Percentiles rank a stretch among this genome's conserved stretches.
These are phyloP conservation scores for Esox niger DNA, from an alignment of 2,113 vertebrate species.

Conservation along the genomic window DNA sequence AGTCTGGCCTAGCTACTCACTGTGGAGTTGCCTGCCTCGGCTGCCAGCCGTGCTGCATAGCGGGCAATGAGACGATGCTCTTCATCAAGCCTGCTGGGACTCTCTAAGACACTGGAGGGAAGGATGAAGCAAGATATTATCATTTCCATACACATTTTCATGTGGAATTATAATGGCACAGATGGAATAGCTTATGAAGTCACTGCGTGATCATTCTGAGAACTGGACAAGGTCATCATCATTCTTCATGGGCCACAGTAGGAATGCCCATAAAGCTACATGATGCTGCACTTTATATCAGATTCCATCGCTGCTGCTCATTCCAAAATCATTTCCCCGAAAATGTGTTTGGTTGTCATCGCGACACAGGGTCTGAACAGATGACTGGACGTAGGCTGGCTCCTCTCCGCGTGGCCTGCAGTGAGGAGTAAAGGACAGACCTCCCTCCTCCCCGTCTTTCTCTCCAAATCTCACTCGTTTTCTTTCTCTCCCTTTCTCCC, in stretches of 20 bases:
- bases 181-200: too few relatives aligned
- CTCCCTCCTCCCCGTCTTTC: conserved; percentile 20
- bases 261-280: conserved; percentile 14
- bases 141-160: too few relatives aligned
- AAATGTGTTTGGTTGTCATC: conserved; percentile 44
- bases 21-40: conserved; percentile 84
- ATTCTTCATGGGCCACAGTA: neutral
- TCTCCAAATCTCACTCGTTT: conserved; percentile 4
- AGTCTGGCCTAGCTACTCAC: conserved; percentile 71
- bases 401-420: conserved; percentile 28
- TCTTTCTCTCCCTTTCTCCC: neutral
- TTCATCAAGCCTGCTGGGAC: conserved; percentile 89
- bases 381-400: conserved; percentile 56
- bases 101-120: conserved; percentile 83
- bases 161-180: too few relatives aligned
- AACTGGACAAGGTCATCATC: neutral
- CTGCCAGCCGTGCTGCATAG: conserved; percentile 90
- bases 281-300: conserved; percentile 42
- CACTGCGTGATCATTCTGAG: neutral
- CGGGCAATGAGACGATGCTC: conserved; percentile 92
- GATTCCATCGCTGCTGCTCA: conserved; percentile 1
- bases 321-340: conserved; percentile 19
- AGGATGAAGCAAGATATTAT: too few relatives aligned
- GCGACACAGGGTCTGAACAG: conserved; percentile 57
- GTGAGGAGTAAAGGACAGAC: conserved; percentile 42